These are phyloP conservation scores for Elgaria multicarinata DNA, from an alignment of 2,113 vertebrate species.

Conservation along the genomic window DNA sequence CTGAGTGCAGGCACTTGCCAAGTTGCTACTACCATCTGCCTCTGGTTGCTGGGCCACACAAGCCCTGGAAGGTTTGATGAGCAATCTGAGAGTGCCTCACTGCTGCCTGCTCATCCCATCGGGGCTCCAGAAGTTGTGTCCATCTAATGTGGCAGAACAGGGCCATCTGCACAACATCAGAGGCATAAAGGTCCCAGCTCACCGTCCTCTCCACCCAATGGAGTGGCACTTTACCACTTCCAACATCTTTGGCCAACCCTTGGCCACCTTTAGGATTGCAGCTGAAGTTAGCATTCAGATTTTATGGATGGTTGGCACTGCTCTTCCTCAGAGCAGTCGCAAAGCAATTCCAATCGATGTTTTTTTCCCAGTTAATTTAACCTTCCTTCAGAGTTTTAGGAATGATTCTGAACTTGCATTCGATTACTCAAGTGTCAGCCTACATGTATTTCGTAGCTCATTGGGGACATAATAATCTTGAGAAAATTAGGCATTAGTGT, in stretches of 20 bases:
- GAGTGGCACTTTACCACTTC: too few relatives aligned
- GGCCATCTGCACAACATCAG: too few relatives aligned
- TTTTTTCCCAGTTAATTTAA: constrained; percentile 17
- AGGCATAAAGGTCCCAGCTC: too few relatives aligned
- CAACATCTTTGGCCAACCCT: not conserved
- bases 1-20: too few relatives aligned
- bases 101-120: too few relatives aligned
- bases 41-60: too few relatives aligned
- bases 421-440: not conserved
- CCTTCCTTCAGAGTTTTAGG: constrained; percentile 8
- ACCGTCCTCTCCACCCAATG: too few relatives aligned
- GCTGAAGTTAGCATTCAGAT: not conserved
- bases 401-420: constrained; percentile 20
- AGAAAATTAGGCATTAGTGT: constrained; percentile 17
- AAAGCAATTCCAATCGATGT: not conserved
- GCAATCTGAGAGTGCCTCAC: too few relatives aligned
- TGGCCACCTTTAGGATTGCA: not conserved
- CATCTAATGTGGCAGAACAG: too few relatives aligned
- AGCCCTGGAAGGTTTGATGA: too few relatives aligned
- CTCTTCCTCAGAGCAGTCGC: not conserved
- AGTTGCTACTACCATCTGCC: too few relatives aligned
- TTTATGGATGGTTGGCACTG: not conserved
- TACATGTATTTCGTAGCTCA: constrained; percentile 16
- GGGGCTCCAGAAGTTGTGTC: too few relatives aligned
- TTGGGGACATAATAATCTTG: not conserved